A percentile compares a stretch with the other conserved stretches of the same genome.
These are phyloP conservation scores for Argopecten irradians DNA, from an alignment of 1,140 invertebrate genomes.

Conservation along the genomic window DNA sequence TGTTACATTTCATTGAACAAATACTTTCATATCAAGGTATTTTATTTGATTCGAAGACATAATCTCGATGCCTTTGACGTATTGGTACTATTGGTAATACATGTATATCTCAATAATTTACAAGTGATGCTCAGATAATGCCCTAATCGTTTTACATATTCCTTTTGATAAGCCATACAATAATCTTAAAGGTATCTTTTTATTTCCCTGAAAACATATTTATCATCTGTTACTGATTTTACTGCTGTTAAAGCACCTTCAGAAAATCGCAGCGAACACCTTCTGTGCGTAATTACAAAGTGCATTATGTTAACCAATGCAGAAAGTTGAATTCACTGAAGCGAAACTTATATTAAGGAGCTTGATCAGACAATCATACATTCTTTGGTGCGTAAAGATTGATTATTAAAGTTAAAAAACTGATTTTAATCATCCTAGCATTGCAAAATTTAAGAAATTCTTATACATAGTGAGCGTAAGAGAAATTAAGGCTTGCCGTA, in stretches of 20 bases:
- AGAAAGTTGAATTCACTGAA: not conserved
- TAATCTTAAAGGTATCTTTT: not conserved
- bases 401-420: not conserved
- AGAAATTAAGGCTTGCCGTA: not conserved
- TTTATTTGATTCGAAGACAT: too few species aligned
- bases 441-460: not conserved
- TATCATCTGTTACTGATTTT: not conserved
- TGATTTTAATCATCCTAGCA: not conserved
- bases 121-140: too few species aligned
- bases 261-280: not conserved
- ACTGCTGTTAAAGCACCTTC: not conserved
- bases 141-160: too few species aligned
- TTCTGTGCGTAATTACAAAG: not conserved
- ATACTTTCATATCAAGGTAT: too few species aligned
- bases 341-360: not conserved
- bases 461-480: not conserved
- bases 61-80: too few species aligned
- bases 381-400: not conserved
- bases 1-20: too few species aligned
- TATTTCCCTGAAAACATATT: not conserved
- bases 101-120: too few species aligned
- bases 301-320: not conserved
- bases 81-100: too few species aligned
- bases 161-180: too few species aligned
- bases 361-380: not conserved